Evolutionary conservation across 2,113 vertebrate genomes (phyloP), one percentile per base, ranked within the genome.

Genomic region (Verasper variegatus): DNA sequence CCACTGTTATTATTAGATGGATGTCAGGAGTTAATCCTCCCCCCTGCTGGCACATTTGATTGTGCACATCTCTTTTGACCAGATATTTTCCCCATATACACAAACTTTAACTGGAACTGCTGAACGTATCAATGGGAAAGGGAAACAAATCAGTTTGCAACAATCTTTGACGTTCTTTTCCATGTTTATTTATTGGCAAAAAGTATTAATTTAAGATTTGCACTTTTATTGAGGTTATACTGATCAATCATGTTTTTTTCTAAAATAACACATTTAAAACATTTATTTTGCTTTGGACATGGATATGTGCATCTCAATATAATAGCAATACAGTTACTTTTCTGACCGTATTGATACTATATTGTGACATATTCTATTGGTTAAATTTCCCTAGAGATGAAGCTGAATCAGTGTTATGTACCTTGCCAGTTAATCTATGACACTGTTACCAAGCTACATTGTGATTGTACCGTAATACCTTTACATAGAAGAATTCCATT

Each of bases 1-100:
- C 70, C 54, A 47, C 63, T 68, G 69, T 86, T 62, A 74, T 70
- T 75, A 82, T 77, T 69, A 76, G 71, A 83, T 68, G 57, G 35
- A 74, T 68, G 78, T 84, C 68, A 74, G 31, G 42, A 76, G 72
- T 74, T 84, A 88, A 84, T 84, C 76, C 81, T 11, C 58, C 3
- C 23, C 27, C 24, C 57, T 52, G 60, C 71, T 27, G 37, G 5
- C 71, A 73, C 31, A 66, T 56, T 60, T 74, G 24, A 67, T 54
- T 59, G 17, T 54, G 27, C 52, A 62, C 69, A 71, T 63, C 35
- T 56, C 37, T 49, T 74, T 60, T 68, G 9, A 45, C 23, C 37
- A 52, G 15, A 63, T 63, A 55, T 59, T 58, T 52, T 1, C 1
- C 10, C 13, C 15, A 12, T 49, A 17, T 4, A 17, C 18, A 8